Base-by-base conservation (phyloP, 2,888 invertebrate genomes). In the Nebria salina region DNA sequence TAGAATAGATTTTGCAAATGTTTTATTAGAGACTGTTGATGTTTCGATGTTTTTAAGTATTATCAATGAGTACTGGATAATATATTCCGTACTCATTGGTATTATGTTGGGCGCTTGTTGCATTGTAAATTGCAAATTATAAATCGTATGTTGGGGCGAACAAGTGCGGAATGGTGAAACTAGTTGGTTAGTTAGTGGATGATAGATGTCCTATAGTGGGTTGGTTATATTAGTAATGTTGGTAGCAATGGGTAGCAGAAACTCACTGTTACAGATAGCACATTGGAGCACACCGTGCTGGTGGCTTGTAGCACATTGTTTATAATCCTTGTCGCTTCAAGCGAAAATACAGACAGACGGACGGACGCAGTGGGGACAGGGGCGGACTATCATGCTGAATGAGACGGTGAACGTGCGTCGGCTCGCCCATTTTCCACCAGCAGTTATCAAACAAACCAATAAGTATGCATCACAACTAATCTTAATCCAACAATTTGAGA, bases 231-330 rank as follows among this genome's bases (percentile, higher is more conserved):
- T 26, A 68, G 13, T 25, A 68, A 54, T 74, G 74, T 70, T 74
- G 70, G 78, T 66, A 66, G 79, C 80, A 80, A 42, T 75, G 79
- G 66, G 74, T 79, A 73, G 78, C 77, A 78, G 15, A 70, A 66
- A 68, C 75, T 66, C 34, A 42, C 68, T 79, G 80, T 80, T 72
- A 72, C 65, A 73, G 73, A 76, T 73, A 72, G 77, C 65, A 41
- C 41, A n/a, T 54, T 68, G 70, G 41, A 64, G 72, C 72, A 64
- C 43, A 76, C 72, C 72, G 65, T 73, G 34, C 34, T 34, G 76
- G 76, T 81, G 76, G 76, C 76, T 81, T 81, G 81, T 81, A 68
- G 76, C 81, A 81, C 81, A 81, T 81, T 81, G 81, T 81, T 81
- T 81, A 81, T 81, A 81, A 81, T 81, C 72, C 81, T 73, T 81